A percentile compares a stretch with the other conserved stretches of the same genome.
Conservation (phyloP, 1,140 invertebrate species). For the Carposina sasakii region DNA sequence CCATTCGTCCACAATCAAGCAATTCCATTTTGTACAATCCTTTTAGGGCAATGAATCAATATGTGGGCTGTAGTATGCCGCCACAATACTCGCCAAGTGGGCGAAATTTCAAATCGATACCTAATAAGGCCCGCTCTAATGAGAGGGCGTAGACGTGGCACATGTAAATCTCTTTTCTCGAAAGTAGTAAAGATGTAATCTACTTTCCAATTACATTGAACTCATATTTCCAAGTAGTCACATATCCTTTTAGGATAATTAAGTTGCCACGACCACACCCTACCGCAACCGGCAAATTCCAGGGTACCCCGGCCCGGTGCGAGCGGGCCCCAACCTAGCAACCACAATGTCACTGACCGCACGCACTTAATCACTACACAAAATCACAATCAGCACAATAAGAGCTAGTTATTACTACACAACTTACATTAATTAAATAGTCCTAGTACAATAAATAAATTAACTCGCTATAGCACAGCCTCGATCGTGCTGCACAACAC, state of each 20-base stretch:
- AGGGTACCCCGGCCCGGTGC: conserved; percentile 43
- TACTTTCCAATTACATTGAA: conserved; percentile 33
- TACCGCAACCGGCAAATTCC: conserved; percentile 69
- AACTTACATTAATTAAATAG: conserved; percentile 70
- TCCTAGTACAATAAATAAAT: conserved; percentile 70
- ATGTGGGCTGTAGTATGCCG: conserved; percentile 44
- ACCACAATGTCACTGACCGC: conserved; percentile 61
- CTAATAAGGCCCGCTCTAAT: conserved; percentile 56
- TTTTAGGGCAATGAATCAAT: no score
- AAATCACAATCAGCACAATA: conserved; percentile 41
- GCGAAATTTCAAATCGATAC: conserved; percentile 47
- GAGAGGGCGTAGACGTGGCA: conserved; percentile 50
- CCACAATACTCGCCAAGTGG: conserved; percentile 37
- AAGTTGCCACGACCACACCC: conserved; percentile 51
- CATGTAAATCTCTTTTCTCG: conserved; percentile 32
- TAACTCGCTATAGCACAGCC: conserved; percentile 68
- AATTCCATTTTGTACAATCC: no score
- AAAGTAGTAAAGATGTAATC: no score
- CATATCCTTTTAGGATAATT: no score
- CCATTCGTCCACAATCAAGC: no score
- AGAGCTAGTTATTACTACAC: conserved; percentile 21
- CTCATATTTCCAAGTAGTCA: no score
- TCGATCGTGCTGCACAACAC: conserved; percentile 63
- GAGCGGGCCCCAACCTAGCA: conserved; percentile 34
- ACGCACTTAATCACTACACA: conserved; percentile 47